Evolutionary conservation across 2,113 vertebrate species (phyloP), one percentile per base, ranked within the genome.

Genomic region (Thamnophis sirtalis): DNA sequence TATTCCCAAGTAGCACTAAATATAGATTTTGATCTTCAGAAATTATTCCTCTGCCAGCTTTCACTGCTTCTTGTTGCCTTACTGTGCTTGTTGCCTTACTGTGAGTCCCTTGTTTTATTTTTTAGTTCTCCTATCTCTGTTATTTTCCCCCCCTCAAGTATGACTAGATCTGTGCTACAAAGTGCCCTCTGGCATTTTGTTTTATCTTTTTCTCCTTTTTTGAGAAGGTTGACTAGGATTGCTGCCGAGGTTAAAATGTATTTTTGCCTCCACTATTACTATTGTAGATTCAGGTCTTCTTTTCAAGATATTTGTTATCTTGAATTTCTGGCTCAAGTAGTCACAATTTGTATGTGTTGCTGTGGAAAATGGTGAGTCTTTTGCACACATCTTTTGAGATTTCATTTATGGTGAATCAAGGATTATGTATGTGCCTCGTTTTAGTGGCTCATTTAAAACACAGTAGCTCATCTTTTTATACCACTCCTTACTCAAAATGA

Each of bases 141-240:
- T 93, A 58, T 92, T 60, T 49, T 22, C 21, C 43, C 28, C 51
- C n/a, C 3, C 73, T 33, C 89, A 86, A 73, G 53, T 84, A 56
- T 84, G 56, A 58, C 86, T 80, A 84, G 3, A 54, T 87, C 51
- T 86, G 58, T 92, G 51, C 86, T 93, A 90, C 84, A 26, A 80
- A 68, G 60, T 89, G 49, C 88, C 86, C 89, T 90, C 92, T 93
- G 90, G 86, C 90, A 91, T 26, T 91, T 85, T 33, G 68, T 93
- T 88, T 91, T 84, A 90, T 91, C 63, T 56, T 54, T 56, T 84
- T 60, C 60, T 90, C 53, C 21, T 60, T 91, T 60, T 55, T 93
- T 38, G 60, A 84, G 53, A 84, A 93, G 63, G 89, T 56, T 90
- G 60, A 54, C 63, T 88, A 84, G 38, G 54, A 88, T 73, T 84